Evolutionary conservation across 2,113 vertebrate genomes (phyloP).

Genomic region (Isichthys henryi): DNA sequence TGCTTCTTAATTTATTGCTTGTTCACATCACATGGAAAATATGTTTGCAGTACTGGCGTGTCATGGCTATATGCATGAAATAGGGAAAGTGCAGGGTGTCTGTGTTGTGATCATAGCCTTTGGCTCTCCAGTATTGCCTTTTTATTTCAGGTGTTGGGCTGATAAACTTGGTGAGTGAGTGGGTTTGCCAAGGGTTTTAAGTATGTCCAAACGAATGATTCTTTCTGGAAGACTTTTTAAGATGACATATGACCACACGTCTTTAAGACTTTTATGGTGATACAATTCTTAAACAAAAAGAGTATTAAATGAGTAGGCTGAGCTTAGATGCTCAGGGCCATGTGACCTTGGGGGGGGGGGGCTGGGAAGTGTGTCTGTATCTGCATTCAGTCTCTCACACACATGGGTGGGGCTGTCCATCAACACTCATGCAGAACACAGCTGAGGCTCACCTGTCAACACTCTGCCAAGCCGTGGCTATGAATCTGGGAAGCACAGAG

Average conservation of each 20-base stretch:
- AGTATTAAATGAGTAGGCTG: background rate
- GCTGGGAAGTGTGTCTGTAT: background rate
- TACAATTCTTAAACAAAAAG: background rate
- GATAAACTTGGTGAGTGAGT: background rate
- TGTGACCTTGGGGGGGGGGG: background rate
- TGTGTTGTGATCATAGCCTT: background rate
- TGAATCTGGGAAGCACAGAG: background rate
- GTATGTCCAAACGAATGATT: background rate
- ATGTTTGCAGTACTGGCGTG: background rate
- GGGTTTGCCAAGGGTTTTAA: background rate
- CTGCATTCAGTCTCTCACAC: background rate
- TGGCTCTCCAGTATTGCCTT: background rate
- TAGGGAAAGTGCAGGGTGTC: background rate
- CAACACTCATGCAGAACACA: background rate
- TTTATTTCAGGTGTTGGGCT: background rate
- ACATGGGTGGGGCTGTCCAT: background rate
- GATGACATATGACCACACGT: background rate
- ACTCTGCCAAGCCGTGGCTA: background rate
- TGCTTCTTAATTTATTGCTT: background rate
- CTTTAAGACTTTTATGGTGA: background rate
- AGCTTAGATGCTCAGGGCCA: background rate
- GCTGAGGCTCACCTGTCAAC: background rate
- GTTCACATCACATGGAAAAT: background rate
- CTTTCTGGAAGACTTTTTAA: background rate
- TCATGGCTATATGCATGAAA: background rate